A percentile compares a stretch with the other conserved stretches of the same genome.
Conservation (phyloP, 1,140 invertebrate genomes). For the Diachasmimorpha longicaudata region DNA sequence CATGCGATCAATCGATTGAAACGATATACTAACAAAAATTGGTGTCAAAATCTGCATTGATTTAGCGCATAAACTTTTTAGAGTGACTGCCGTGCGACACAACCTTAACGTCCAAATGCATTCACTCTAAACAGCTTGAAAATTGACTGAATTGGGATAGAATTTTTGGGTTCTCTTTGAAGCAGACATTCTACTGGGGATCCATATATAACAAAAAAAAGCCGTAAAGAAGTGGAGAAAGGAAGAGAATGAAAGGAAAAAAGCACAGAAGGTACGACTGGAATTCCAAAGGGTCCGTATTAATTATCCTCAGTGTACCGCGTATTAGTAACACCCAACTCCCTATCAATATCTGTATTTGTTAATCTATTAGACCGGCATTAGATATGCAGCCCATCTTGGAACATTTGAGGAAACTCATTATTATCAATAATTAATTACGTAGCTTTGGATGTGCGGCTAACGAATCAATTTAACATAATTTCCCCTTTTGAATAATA, state of each 20-base stretch:
- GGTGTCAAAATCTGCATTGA: no score
- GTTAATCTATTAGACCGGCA: neutral
- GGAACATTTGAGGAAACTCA: neutral
- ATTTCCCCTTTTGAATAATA: neutral
- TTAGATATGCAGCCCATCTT: neutral
- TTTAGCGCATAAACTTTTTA: no score
- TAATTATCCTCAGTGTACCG: slow-evolving; percentile 55
- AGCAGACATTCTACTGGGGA: neutral
- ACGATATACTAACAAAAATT: no score
- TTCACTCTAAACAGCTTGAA: no score
- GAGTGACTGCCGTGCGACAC: no score
- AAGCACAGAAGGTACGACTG: slow-evolving; percentile 48
- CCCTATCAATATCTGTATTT: neutral
- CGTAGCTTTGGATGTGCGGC: neutral
- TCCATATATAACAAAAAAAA: neutral
- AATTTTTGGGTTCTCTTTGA: no score
- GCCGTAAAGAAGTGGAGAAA: neutral
- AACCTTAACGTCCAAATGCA: neutral
- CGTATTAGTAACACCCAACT: neutral
- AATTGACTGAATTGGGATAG: no score
- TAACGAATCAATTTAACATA: neutral
- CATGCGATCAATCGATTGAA: no score
- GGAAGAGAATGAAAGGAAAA: neutral
- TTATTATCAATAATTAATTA: neutral
- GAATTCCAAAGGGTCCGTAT: slow-evolving; percentile 61